Percentiles rank a stretch among this genome's conserved stretches.
phyloP scores from a whole-genome alignment of 2,797 vertebrate genomes.

The Urophycis tenuis region DNA sequence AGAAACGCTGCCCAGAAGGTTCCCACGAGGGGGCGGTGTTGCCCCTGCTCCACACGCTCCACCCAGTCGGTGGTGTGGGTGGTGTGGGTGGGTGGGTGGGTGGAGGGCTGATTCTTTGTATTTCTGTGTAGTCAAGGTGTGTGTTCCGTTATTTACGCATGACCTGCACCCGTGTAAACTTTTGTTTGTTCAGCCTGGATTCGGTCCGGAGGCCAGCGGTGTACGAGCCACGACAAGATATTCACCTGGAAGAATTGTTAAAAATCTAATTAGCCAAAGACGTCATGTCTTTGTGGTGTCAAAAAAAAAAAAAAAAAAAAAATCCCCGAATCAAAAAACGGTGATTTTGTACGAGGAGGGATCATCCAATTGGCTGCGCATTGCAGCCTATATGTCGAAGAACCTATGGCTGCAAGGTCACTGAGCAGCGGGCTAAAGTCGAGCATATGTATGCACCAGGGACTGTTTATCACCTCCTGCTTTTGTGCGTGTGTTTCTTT shows the following conservation, averaged over 20 bases:
- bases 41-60: no score
- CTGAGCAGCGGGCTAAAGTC: not conserved
- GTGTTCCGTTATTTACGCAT: constrained; percentile 50
- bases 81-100: no score
- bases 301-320: not conserved
- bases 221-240: not conserved
- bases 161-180: constrained; percentile 38
- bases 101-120: constrained; percentile 13
- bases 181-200: constrained; percentile 20
- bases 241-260: not conserved
- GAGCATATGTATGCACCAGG: not conserved
- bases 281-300: no score
- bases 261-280: not conserved
- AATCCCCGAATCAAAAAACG: not conserved
- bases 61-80: no score
- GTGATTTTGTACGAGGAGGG: not conserved
- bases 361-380: not conserved
- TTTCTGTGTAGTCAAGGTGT: constrained; percentile 46
- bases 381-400: not conserved
- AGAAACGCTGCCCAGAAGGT: constrained; percentile 18
- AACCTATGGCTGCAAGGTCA: not conserved
- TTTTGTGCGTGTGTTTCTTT: constrained; percentile 1
- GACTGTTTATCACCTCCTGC: constrained; percentile 6
- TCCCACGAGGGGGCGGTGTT: constrained; percentile 7
- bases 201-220: constrained; percentile 35